These are phyloP conservation scores for Indicator maculatus DNA, from an alignment of 2,113 vertebrate species.

Conservation along the genomic window DNA sequence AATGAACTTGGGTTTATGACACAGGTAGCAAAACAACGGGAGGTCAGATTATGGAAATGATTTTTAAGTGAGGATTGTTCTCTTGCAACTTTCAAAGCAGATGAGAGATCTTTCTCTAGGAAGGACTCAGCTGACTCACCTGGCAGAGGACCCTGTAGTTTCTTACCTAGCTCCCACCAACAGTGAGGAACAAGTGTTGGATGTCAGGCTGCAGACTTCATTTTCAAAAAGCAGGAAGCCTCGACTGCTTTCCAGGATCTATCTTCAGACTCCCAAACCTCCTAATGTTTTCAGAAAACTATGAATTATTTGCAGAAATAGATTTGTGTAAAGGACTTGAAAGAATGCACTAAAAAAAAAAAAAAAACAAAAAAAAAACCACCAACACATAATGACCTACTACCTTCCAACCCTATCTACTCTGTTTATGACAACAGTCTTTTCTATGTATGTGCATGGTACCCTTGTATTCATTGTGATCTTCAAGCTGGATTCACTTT, in stretches of 20 bases:
- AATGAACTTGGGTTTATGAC: constrained; percentile 23
- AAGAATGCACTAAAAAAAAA: not conserved
- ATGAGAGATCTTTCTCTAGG: not conserved
- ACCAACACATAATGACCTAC: not conserved
- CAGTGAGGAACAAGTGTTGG: not conserved
- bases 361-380: too few relatives aligned
- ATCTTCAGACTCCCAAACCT: not conserved
- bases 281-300: not conserved
- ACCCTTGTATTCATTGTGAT: not conserved
- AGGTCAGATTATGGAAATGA: not conserved
- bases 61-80: constrained; percentile 14
- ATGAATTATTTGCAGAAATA: not conserved
- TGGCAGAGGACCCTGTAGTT: not conserved
- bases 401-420: not conserved
- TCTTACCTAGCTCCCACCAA: not conserved
- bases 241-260: not conserved
- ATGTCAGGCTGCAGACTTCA: not conserved
- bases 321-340: not conserved
- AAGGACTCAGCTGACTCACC: not conserved
- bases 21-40: constrained; percentile 12
- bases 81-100: not conserved
- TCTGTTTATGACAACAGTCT: not conserved
- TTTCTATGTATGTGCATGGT: not conserved
- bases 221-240: not conserved
- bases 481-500: not conserved